Evolutionary conservation across 2,888 invertebrate species (phyloP), one percentile per base, ranked within the genome.

Genomic region (Ochropacha duplaris): DNA sequence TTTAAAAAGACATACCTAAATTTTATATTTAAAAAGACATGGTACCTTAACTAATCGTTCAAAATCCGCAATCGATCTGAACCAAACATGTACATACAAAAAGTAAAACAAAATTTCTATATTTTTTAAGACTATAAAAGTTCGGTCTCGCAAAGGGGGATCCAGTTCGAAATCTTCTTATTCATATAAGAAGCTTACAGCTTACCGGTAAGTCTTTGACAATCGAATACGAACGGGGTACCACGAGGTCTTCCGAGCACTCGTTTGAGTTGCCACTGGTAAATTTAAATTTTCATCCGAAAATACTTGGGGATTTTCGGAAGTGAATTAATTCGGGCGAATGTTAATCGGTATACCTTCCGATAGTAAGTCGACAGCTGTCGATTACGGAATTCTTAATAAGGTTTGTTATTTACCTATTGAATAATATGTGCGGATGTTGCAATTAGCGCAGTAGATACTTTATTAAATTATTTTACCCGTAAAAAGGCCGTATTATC

Each of bases 121-220:
- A n/a, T 80, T 81, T 87, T 87, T 84, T 79, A 84, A 84, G 79
- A 76, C 83, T 80, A 78, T 81, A 83, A 22, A 85, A 87, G 85
- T 88, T 84, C 78, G 72, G 65, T 64, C 67, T 73, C 72, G 78
- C 78, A 76, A 72, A 76, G 73, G 72, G 75, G 31, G 83, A 82
- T 82, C 76, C 74, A 71, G 75, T 77, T 71, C 74, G 72, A 83
- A 89, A 90, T 89, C 90, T 88, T 76, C 90, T 90, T 90, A 90
- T 80, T 85, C 84, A 66, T 74, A 82, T 90, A 90, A 90, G 89
- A 76, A 83, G 90, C 89, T 87, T 87, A 87, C 74, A 69, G 76
- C 74, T 78, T 76, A 79, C 70, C 65, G 73, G 84, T 81, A 86
- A 88, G 88, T 87, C 90, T 88, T 83, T 86, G 88, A 89, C 89